Conservation (phyloP, 2,888 invertebrate species). For the Acrobeloides nanus region DNA sequence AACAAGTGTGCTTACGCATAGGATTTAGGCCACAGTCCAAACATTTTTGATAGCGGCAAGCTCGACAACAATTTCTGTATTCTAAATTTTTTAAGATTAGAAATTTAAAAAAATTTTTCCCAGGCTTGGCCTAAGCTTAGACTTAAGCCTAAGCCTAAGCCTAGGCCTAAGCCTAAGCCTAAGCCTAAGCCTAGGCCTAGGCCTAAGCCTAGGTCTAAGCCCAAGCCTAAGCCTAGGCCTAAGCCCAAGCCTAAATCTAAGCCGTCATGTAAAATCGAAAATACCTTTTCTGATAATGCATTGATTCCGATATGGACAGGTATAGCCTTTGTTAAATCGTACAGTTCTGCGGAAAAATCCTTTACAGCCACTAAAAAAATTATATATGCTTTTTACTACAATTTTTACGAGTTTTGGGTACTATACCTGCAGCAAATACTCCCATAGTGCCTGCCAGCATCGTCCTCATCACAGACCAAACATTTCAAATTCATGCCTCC, state of each 20-base stretch:
- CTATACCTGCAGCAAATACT: conserved; percentile 17
- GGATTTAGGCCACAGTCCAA: conserved; percentile 17
- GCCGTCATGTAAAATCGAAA: not conserved
- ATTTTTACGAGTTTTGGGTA: not conserved
- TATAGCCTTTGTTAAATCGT: conserved; percentile 11
- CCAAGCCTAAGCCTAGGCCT: too few species aligned
- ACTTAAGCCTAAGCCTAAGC: too few species aligned
- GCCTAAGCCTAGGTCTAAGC: too few species aligned
- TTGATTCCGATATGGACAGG: conserved; percentile 15
- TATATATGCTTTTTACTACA: too few species aligned
- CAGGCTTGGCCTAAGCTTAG: too few species aligned
- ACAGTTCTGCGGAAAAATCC: conserved; percentile 23
- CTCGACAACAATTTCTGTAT: conserved; percentile 20
- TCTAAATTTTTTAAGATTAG: conserved; percentile 9
- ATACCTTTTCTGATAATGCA: conserved; percentile 15
- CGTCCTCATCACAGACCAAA: conserved; percentile 19
- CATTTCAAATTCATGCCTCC: too few species aligned
- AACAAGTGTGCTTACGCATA: conserved; percentile 6
- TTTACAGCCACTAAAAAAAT: too few species aligned
- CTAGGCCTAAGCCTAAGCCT: too few species aligned
- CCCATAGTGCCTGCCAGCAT: conserved; percentile 18
- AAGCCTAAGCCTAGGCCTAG: too few species aligned
- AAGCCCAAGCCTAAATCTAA: too few species aligned
- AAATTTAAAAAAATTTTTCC: not conserved
- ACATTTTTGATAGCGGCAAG: conserved; percentile 20